phyloP scores from a whole-genome alignment of 1,140 invertebrate species.

The Diachasmimorpha longicaudata region DNA sequence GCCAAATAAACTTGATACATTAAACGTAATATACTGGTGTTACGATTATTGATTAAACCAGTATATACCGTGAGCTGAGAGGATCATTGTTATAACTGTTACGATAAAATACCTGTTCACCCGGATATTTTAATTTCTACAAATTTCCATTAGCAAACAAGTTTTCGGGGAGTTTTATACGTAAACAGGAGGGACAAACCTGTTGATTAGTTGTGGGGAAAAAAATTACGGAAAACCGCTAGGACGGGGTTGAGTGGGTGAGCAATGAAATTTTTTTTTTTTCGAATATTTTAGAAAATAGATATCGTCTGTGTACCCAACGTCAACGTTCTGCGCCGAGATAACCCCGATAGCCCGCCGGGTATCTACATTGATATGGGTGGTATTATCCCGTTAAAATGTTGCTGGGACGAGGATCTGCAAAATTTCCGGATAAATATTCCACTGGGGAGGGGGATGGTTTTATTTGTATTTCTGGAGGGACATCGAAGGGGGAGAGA shows the following conservation, averaged over 20 bases:
- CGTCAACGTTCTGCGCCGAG: neutral
- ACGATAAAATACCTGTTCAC: constrained; percentile 3
- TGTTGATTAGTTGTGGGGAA: neutral
- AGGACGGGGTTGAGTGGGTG: neutral
- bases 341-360: neutral
- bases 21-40: neutral
- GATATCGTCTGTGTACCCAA: neutral
- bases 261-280: neutral
- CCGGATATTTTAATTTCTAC: neutral
- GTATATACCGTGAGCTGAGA: constrained; percentile 3
- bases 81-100: neutral
- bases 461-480: neutral
- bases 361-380: neutral
- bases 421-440: neutral
- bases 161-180: neutral
- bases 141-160: constrained; percentile 17
- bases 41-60: constrained; percentile 7
- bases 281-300: neutral
- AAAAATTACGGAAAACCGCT: neutral
- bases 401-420: neutral
- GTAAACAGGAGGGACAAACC: neutral
- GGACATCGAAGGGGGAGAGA: no score
- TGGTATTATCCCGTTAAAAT: neutral
- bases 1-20: neutral
- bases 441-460: neutral